phyloP scores from a whole-genome alignment of 2,113 vertebrate species.

The Thermophis baileyi region DNA sequence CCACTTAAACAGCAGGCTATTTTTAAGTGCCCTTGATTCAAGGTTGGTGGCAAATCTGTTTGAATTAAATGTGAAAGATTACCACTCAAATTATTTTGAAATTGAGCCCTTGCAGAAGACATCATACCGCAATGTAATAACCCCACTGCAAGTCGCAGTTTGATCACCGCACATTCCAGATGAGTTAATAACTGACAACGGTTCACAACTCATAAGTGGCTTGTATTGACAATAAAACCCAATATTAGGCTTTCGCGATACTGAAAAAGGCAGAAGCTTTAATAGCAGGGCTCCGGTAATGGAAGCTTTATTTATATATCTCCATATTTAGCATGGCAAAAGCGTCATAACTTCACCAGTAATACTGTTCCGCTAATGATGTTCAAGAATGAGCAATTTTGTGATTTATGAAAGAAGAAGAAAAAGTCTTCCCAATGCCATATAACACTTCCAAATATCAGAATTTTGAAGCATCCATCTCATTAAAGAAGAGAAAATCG shows the following conservation, averaged over 20 bases:
- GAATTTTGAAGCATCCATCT: background rate
- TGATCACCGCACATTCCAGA: background rate
- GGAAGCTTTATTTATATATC: background rate
- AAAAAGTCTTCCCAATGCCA: background rate
- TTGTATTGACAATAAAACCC: background rate
- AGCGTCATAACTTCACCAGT: background rate
- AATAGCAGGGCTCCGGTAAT: background rate
- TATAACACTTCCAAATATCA: background rate
- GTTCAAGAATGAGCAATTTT: background rate
- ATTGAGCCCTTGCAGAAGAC: conserved; percentile 6
- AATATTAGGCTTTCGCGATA: background rate
- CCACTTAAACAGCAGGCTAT: background rate
- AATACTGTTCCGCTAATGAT: background rate
- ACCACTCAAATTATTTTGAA: conserved; percentile 11
- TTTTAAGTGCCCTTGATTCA: background rate
- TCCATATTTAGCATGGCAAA: background rate
- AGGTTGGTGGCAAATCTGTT: conserved; percentile 13
- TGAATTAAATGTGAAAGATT: conserved; percentile 15
- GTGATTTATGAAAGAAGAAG: background rate
- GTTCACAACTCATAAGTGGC: background rate
- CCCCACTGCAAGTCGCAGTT: fast-evolving
- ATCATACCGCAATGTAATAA: background rate
- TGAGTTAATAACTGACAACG: background rate
- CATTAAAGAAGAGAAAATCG: background rate
- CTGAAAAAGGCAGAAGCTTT: background rate